Evolutionary conservation across 2,888 invertebrate species (phyloP), one percentile per base, ranked within the genome.

Genomic region (Noctua janthe): DNA sequence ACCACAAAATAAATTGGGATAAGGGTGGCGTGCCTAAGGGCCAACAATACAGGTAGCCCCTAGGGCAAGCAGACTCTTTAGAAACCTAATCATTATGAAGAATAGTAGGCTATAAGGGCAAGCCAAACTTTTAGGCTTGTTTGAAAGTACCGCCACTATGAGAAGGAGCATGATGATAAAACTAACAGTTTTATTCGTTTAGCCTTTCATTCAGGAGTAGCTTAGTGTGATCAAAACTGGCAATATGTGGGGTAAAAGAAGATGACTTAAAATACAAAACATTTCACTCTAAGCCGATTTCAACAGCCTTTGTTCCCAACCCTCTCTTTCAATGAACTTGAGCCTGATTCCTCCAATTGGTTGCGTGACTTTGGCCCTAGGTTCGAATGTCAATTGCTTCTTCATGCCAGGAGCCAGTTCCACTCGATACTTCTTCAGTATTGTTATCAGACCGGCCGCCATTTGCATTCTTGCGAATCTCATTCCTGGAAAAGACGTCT

Each of bases 391-490:
- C 13, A 90, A 11, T 6, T 73, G 64, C 0, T 15, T 80, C 10
- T 91, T 83, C 89, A 90, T 93, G 1, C 86, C 92, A 0, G 86
- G 86, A 0, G 92, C 91, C 20, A 93, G 67, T 64, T 91, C 90
- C 64, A 94, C 64, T 1, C 86, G 83, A 76, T 92, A 94, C 54
- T 92, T 92, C 85, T 90, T 94, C 78, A 94, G 81, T 23, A 94
- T 20, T 0, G 92, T 92, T 74, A 94, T 84, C 47, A 94, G 74
- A 0, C 92, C 93, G 0, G 93, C 90, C 10, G 91, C 54, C 88
- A 94, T 91, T 80, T 93, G 93, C 94, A 94, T 94, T 80, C 89
- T 92, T 2, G 92, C 94, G 54, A 94, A 94, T 47, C 94, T 87
- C 90, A 91, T 87, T 8, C 90, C 90, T 90, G 51, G 15, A 67